phyloP scores from a whole-genome alignment of 2,113 vertebrate species.

The Dasypus novemcinctus region DNA sequence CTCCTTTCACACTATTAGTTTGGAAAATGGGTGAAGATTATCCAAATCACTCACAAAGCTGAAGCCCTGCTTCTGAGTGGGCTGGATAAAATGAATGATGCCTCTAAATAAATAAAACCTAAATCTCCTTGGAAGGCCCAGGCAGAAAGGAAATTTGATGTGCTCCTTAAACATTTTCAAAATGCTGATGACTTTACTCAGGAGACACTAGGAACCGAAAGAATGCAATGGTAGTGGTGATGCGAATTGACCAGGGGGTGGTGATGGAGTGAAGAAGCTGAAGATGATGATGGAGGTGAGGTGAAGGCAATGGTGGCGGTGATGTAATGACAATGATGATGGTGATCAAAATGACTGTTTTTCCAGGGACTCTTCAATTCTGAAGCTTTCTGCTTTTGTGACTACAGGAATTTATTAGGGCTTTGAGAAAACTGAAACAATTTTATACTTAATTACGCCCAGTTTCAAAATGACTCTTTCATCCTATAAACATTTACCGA shows the following conservation, averaged over 20 bases:
- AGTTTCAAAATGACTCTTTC: neutral
- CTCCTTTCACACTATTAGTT: neutral
- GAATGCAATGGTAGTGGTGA: neutral
- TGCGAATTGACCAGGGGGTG: too few relatives aligned
- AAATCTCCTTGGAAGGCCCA: neutral
- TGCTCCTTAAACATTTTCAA: neutral
- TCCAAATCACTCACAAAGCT: neutral
- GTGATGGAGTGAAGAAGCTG: neutral
- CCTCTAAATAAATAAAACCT: neutral
- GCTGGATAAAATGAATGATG: neutral
- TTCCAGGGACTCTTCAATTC: neutral
- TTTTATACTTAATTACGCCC: neutral
- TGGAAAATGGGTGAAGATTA: neutral
- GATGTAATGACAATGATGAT: neutral
- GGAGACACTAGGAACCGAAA: neutral
- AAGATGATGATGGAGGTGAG: rapidly evolving
- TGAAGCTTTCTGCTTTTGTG: neutral
- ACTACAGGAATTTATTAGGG: neutral
- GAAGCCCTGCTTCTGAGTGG: neutral
- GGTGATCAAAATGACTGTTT: too few relatives aligned
- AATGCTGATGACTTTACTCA: neutral
- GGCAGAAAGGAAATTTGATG: neutral
- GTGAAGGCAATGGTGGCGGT: rapidly evolving
- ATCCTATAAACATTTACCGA: neutral
- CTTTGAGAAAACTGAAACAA: neutral